These are phyloP conservation scores for Sylvietta virens DNA, from an alignment of 2,113 vertebrate genomes.

Conservation along the genomic window DNA sequence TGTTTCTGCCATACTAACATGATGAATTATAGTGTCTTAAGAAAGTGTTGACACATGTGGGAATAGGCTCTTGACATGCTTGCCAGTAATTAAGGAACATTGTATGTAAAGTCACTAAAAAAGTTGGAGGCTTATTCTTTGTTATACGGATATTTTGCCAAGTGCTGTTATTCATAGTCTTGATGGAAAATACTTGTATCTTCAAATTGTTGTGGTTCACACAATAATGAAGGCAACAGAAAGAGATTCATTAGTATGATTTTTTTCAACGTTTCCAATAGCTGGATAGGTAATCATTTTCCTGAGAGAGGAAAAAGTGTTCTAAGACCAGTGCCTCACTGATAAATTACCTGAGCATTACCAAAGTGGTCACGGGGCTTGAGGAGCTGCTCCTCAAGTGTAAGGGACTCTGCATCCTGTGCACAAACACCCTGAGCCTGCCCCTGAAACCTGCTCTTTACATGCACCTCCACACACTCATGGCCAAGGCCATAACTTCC, in stretches of 20 bases:
- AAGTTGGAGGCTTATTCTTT: slow-evolving; percentile 67
- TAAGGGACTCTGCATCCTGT: background rate
- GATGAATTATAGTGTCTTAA: slow-evolving; percentile 77
- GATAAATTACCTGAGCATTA: slow-evolving; percentile 40
- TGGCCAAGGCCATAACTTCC: background rate
- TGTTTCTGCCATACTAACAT: slow-evolving; percentile 73
- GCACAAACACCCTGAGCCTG: background rate
- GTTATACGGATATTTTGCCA: slow-evolving; percentile 65
- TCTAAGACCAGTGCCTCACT: background rate
- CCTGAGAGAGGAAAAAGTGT: background rate
- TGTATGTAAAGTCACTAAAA: slow-evolving; percentile 75
- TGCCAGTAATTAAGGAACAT: slow-evolving; percentile 78
- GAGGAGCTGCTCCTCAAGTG: background rate
- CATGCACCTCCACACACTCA: background rate
- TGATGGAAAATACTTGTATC: slow-evolving; percentile 76
- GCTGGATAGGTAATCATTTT: slow-evolving; percentile 36
- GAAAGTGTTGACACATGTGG: slow-evolving; percentile 76
- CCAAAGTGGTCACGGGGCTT: background rate
- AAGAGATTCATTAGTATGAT: slow-evolving; percentile 40
- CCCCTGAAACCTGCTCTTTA: background rate
- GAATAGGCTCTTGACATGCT: slow-evolving; percentile 69
- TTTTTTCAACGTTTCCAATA: slow-evolving; percentile 28
- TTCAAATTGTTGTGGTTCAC: slow-evolving; percentile 71
- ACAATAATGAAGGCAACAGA: slow-evolving; percentile 56
- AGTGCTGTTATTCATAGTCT: slow-evolving; percentile 71